phyloP scores from a whole-genome alignment of 2,113 vertebrate species.

The Meleagris gallopavo region DNA sequence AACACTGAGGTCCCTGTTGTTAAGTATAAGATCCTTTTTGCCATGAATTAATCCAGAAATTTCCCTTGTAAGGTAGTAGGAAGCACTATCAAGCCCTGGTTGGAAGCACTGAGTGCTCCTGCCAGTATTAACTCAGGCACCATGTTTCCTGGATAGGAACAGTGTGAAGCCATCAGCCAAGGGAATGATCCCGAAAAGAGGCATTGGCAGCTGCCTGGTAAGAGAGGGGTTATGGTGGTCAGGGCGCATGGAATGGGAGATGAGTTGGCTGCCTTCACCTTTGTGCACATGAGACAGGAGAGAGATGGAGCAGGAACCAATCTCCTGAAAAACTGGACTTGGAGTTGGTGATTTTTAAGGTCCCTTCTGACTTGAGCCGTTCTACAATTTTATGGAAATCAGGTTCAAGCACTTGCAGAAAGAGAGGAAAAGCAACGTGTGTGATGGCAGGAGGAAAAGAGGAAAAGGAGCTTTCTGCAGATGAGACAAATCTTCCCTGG shows the following conservation, averaged over 20 bases:
- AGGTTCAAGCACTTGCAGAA: not conserved
- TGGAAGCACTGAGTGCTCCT: not conserved
- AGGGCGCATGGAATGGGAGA: accelerated
- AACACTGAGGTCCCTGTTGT: not conserved
- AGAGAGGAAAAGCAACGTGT: accelerated
- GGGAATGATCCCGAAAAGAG: not conserved
- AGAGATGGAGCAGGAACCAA: not conserved
- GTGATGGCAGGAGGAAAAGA: not conserved
- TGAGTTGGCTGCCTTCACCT: not conserved
- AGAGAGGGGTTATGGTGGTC: not conserved
- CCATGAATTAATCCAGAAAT: not conserved
- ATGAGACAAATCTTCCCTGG: no score
- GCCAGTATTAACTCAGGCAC: not conserved
- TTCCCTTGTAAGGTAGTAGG: not conserved
- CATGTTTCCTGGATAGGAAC: not conserved
- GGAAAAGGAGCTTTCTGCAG: not conserved
- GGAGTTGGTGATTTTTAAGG: no score
- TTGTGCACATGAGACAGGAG: accelerated
- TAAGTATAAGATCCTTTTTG: not conserved
- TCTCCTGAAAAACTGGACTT: no score
- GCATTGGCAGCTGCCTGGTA: accelerated
- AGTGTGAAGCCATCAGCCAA: not conserved
- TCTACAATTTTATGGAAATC: no score
- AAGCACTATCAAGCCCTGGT: not conserved
- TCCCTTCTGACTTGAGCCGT: no score